Conservation (phyloP, 2,113 vertebrate genomes). For the Tychaedon coryphoeus region DNA sequence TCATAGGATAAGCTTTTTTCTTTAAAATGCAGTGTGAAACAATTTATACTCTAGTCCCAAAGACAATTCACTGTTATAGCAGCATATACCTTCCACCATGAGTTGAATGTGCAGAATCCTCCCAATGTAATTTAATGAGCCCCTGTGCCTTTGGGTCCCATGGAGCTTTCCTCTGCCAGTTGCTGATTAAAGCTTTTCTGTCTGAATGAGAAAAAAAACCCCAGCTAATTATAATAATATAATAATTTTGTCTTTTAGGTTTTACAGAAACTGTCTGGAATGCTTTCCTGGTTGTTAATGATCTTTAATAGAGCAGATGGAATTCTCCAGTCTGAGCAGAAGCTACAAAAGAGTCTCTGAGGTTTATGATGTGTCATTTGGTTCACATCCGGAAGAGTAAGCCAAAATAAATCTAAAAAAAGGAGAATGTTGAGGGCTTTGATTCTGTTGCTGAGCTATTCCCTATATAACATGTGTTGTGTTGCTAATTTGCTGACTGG, state of each 20-base stretch:
- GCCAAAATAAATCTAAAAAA: slow-evolving; percentile 10
- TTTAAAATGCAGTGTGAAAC: not conserved
- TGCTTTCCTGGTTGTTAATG: not conserved
- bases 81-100: not conserved
- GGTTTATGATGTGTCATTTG: slow-evolving; percentile 13
- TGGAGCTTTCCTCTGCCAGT: not conserved
- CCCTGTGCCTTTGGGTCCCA: not conserved
- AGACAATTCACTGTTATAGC: not conserved
- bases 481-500: slow-evolving; percentile 43
- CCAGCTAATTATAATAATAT: not conserved
- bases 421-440: not conserved
- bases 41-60: not conserved
- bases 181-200: slow-evolving; percentile 36
- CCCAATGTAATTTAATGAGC: not conserved
- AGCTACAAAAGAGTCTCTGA: slow-evolving; percentile 20
- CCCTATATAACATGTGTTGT: not conserved
- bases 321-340: slow-evolving; percentile 7
- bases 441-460: slow-evolving; percentile 13
- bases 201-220: not conserved
- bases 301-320: slow-evolving; percentile 22
- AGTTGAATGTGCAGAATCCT: not conserved
- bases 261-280: not conserved
- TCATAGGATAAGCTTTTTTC: not conserved
- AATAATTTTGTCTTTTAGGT: slow-evolving; percentile 8
- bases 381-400: not conserved